phyloP scores from a whole-genome alignment of 2,113 vertebrate genomes.

The Nibea albiflora region DNA sequence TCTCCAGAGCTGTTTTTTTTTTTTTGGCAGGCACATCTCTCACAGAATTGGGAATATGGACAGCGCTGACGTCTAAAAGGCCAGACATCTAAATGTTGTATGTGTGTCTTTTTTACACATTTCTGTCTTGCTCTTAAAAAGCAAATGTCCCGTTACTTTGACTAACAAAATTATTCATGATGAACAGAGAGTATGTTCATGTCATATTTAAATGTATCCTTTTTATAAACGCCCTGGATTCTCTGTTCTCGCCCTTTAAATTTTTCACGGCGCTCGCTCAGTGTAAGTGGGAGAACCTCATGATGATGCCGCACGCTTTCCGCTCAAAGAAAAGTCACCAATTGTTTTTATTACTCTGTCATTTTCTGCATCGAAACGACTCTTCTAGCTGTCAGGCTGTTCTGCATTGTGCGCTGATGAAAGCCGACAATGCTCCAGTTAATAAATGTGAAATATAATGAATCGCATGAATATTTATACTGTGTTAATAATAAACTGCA shows the following conservation, averaged over 20 bases:
- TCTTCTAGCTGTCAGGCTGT: neutral
- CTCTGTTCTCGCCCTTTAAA: neutral
- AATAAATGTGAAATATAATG: conserved; percentile 27
- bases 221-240: conserved; percentile 19
- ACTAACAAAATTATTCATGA: conserved; percentile 54
- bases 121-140: conserved; percentile 11
- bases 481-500: conserved; percentile 21
- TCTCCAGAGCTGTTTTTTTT: conserved; percentile 31
- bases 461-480: conserved; percentile 27
- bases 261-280: conserved; percentile 5
- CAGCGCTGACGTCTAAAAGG: conserved; percentile 10
- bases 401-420: neutral
- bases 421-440: conserved; percentile 12
- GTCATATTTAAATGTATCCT: conserved; percentile 12
- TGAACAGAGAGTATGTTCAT: neutral
- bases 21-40: conserved; percentile 17
- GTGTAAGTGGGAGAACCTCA: neutral
- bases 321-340: neutral
- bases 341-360: conserved; percentile 18
- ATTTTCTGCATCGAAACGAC: conserved; percentile 5
- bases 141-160: conserved; percentile 29
- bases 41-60: conserved; percentile 5
- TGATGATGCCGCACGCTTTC: neutral
- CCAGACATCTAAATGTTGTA: conserved; percentile 48
- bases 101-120: conserved; percentile 38